Conservation (phyloP, 2,888 invertebrate genomes). For the Antheraea yamamai region DNA sequence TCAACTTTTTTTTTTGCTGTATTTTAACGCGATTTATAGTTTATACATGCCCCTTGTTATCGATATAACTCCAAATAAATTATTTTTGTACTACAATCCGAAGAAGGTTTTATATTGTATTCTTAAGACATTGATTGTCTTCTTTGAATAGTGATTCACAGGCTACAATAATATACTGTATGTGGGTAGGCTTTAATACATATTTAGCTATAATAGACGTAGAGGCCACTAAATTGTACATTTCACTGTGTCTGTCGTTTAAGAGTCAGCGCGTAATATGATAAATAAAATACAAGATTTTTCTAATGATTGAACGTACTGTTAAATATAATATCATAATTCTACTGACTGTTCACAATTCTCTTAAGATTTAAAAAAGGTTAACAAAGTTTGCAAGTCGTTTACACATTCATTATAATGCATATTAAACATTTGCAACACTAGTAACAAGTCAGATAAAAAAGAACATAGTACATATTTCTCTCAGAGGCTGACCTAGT, state of each 20-base stretch:
- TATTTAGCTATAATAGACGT: too few species aligned
- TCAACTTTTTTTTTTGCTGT: too few species aligned
- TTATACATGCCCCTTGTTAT: not conserved
- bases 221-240: too few species aligned
- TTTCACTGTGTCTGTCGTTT: too few species aligned
- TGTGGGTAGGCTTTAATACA: not conserved
- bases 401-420: not conserved
- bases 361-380: not conserved
- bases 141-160: not conserved
- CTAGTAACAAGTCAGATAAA: not conserved
- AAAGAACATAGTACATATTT: constrained; percentile 15
- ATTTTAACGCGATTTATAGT: too few species aligned
- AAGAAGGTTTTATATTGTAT: not conserved
- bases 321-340: too few species aligned
- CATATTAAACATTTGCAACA: not conserved
- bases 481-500: constrained; percentile 30
- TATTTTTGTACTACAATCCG: not conserved
- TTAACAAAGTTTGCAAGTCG: not conserved
- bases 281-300: too few species aligned
- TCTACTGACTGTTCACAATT: not conserved
- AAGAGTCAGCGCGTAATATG: too few species aligned
- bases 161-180: not conserved
- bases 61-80: not conserved
- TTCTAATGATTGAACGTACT: too few species aligned
- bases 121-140: not conserved